These are phyloP conservation scores for Lasioglossum villosulum DNA, from an alignment of 2,888 invertebrate species.

Conservation along the genomic window DNA sequence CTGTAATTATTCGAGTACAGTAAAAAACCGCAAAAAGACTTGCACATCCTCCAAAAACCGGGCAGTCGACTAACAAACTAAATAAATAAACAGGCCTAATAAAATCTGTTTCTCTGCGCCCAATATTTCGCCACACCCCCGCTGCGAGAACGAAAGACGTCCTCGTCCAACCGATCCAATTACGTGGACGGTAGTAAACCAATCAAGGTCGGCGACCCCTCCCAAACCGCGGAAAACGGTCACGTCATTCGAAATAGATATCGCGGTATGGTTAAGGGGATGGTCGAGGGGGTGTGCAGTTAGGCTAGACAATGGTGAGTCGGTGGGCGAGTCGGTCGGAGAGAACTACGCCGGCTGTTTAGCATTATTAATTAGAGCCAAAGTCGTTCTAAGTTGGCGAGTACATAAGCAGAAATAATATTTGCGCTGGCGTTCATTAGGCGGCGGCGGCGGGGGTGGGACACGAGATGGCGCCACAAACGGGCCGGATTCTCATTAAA, in stretches of 20 bases:
- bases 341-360: constrained; percentile 72
- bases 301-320: background rate
- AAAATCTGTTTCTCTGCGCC: background rate
- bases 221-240: background rate
- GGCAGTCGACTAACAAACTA: background rate
- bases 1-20: too few relatives aligned
- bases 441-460: constrained; percentile 72
- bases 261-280: background rate
- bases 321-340: background rate
- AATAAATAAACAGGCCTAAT: background rate
- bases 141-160: constrained; percentile 5
- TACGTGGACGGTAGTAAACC: constrained; percentile 11
- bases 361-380: constrained; percentile 84
- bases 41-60: background rate
- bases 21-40: background rate
- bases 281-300: background rate
- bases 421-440: constrained; percentile 84
- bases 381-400: constrained; percentile 83
- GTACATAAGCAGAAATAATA: constrained; percentile 84
- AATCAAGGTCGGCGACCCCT: constrained; percentile 4
- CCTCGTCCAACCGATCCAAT: constrained; percentile 10
- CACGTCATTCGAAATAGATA: constrained; percentile 4
- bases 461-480: constrained; percentile 78
- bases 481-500: constrained; percentile 83
- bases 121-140: background rate